phyloP scores from a whole-genome alignment of 2,113 vertebrate genomes.

The Forbesichthys papilliferus region DNA sequence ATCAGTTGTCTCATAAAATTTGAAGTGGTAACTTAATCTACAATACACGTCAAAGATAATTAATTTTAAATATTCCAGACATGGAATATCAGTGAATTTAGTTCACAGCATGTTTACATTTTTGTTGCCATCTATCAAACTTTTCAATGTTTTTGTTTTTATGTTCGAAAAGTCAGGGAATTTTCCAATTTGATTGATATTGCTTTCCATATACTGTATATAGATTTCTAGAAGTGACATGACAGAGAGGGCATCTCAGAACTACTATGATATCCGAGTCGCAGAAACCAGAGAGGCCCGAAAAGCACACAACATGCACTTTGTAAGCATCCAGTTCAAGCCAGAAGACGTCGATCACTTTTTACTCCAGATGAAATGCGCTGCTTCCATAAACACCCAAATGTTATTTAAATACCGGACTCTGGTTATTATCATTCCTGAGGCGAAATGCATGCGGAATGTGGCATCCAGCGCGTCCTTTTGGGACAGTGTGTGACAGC shows the following conservation, averaged over 20 bases:
- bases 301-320: too few relatives aligned
- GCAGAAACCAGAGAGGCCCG: too few relatives aligned
- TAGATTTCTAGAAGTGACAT: conserved; percentile 61
- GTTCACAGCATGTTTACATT: too few relatives aligned
- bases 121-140: too few relatives aligned
- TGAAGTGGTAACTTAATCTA: neutral
- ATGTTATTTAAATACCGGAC: conserved; percentile 18
- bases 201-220: neutral
- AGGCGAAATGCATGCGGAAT: conserved; percentile 15
- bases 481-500: neutral
- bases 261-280: too few relatives aligned
- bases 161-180: too few relatives aligned
- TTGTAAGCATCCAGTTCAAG: too few relatives aligned
- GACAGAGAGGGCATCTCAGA: conserved; percentile 30
- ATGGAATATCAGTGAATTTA: too few relatives aligned
- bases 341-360: conserved; percentile 7
- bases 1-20: neutral
- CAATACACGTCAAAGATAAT: conserved; percentile 8
- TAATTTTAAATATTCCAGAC: conserved; percentile 49
- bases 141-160: too few relatives aligned
- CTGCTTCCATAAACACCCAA: conserved; percentile 4
- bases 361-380: conserved; percentile 28
- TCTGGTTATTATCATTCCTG: conserved; percentile 32
- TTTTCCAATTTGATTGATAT: too few relatives aligned
- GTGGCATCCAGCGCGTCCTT: neutral